These are phyloP conservation scores for Zosterops borbonicus DNA, from an alignment of 2,113 vertebrate species.

Conservation along the genomic window DNA sequence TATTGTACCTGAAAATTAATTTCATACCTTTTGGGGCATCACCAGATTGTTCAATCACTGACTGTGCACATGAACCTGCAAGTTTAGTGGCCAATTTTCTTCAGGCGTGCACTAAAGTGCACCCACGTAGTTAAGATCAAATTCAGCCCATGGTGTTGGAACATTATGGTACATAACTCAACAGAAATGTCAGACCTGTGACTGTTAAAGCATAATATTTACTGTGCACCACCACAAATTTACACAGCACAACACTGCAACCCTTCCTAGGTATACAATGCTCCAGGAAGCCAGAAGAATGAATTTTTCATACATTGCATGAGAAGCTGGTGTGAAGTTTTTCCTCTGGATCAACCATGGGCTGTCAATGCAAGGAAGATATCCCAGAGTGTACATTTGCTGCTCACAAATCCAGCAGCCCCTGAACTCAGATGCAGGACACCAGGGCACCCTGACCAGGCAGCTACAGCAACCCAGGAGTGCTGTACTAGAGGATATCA, in stretches of 20 bases:
- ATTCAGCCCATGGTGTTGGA: slow-evolving; percentile 1
- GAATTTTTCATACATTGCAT: neutral
- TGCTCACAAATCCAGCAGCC: neutral
- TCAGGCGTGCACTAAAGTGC: neutral
- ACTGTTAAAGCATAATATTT: slow-evolving; percentile 31
- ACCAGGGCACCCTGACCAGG: neutral
- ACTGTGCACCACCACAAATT: slow-evolving; percentile 6
- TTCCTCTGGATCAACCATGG: neutral
- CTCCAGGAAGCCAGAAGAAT: slow-evolving; percentile 1
- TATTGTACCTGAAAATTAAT: slow-evolving; percentile 70
- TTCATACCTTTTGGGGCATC: slow-evolving; percentile 54
- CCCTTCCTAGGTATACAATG: neutral
- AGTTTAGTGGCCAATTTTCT: slow-evolving; percentile 44
- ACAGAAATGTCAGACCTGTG: neutral
- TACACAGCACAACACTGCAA: neutral
- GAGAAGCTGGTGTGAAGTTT: neutral
- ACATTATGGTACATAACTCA: slow-evolving; percentile 33
- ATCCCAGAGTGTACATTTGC: neutral
- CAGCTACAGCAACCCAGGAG: neutral
- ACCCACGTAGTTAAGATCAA: slow-evolving; percentile 34
- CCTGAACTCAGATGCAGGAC: neutral
- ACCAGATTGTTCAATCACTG: slow-evolving; percentile 32
- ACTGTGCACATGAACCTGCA: slow-evolving; percentile 1
- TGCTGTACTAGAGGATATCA: neutral
- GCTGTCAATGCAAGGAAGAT: neutral